phyloP scores from a whole-genome alignment of 2,797 vertebrate genomes.

The Tinamus major region DNA sequence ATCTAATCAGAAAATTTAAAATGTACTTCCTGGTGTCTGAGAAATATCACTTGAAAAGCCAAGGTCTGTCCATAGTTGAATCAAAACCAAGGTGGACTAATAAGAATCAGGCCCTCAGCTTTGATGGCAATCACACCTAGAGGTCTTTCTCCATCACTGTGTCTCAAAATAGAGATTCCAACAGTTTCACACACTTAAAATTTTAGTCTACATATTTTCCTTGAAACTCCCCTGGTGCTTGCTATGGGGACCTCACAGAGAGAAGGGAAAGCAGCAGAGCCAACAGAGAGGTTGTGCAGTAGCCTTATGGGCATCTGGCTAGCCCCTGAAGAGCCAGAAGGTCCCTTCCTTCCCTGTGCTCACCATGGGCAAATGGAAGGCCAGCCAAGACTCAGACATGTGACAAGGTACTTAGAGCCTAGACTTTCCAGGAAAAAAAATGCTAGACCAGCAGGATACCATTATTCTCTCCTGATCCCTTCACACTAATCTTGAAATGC shows the following conservation, averaged over 20 bases:
- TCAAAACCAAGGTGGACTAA: background rate
- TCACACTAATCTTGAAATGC: background rate
- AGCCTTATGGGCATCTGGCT: no score
- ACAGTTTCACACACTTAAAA: background rate
- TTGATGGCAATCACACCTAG: background rate
- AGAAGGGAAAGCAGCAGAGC: background rate
- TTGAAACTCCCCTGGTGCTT: background rate
- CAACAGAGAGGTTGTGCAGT: background rate
- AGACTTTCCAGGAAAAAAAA: background rate
- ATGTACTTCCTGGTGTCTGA: background rate
- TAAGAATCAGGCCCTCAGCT: background rate
- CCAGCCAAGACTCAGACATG: background rate
- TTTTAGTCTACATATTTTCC: background rate
- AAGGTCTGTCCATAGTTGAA: background rate
- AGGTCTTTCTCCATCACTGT: background rate
- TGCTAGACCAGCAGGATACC: background rate
- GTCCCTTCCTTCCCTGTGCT: background rate
- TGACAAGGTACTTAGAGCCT: background rate
- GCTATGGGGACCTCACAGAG: background rate
- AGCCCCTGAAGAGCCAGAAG: background rate
- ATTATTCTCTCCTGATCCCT: background rate
- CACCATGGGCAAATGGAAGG: background rate
- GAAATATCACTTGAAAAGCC: background rate
- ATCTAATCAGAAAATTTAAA: slow-evolving; percentile 45
- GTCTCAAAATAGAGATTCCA: background rate